A percentile compares a stretch with the other conserved stretches of the same genome.
Evolutionary conservation across 2,797 vertebrate species (phyloP).

Genomic region (Falco novaeseelandiae): DNA sequence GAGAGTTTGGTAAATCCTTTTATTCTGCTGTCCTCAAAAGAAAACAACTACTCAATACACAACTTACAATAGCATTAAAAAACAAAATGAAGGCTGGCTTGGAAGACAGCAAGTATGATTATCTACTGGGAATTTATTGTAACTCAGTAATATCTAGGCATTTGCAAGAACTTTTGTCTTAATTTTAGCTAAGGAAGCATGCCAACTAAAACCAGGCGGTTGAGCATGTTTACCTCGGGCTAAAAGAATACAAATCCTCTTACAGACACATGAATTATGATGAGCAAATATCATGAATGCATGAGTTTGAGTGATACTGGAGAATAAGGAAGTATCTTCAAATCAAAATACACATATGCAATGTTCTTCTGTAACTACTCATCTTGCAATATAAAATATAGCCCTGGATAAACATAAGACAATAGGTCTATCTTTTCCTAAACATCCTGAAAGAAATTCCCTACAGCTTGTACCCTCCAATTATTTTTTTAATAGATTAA

Average conservation of each 20-base stretch:
- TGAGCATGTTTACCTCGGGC: slow-evolving; percentile 2
- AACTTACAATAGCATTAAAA: slow-evolving; percentile 22
- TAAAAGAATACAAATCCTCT: slow-evolving; percentile 53
- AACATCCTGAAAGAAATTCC: background rate
- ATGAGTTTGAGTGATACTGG: background rate
- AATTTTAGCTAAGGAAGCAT: background rate
- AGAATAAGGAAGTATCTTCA: background rate
- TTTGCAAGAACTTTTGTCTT: slow-evolving; percentile 19
- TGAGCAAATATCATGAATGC: slow-evolving; percentile 7
- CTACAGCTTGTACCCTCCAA: background rate
- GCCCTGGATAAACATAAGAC: background rate
- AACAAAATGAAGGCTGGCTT: slow-evolving; percentile 16
- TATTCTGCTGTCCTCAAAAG: slow-evolving; percentile 47
- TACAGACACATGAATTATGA: slow-evolving; percentile 11
- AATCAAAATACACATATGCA: background rate
- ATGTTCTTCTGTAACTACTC: background rate
- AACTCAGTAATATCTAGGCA: background rate
- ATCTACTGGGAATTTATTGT: background rate
- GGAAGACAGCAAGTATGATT: slow-evolving; percentile 32
- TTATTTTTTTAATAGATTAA: background rate
- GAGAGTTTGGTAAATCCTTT: slow-evolving; percentile 54
- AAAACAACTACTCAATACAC: background rate
- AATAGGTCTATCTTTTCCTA: background rate
- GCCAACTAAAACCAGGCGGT: background rate
- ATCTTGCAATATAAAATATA: background rate